These are phyloP conservation scores for Schizothorax lantsangensis DNA, from an alignment of 2,797 vertebrate genomes.

Conservation along the genomic window DNA sequence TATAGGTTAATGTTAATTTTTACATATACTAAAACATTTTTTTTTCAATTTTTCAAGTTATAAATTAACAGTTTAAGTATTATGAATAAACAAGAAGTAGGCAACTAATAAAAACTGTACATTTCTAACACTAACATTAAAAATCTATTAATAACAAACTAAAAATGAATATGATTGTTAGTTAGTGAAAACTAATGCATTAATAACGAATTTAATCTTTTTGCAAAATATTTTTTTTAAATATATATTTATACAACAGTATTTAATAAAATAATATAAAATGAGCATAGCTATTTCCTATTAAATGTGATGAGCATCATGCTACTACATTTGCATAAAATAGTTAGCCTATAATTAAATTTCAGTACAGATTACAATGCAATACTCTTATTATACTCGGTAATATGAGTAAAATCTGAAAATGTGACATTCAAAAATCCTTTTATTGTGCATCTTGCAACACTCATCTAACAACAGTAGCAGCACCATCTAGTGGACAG, in stretches of 20 bases:
- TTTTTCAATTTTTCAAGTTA: background rate
- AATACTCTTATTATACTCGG: background rate
- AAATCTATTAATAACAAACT: background rate
- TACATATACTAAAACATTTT: background rate
- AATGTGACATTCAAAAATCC: background rate
- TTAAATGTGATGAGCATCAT: background rate
- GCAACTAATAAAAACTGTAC: background rate
- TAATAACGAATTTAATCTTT: background rate
- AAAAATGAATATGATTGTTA: background rate
- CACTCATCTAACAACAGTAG: background rate
- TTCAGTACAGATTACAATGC: background rate
- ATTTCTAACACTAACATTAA: background rate
- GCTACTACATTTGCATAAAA: background rate
- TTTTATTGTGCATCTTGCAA: background rate
- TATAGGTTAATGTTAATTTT: background rate
- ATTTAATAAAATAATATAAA: background rate
- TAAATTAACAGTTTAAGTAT: background rate
- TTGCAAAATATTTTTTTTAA: background rate
- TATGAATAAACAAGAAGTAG: background rate
- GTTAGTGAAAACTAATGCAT: background rate
- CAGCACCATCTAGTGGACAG: conserved; percentile 33
- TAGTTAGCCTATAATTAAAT: background rate
- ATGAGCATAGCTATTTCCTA: background rate
- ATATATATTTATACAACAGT: background rate
- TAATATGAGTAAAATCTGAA: background rate